Evolutionary conservation across 1,140 invertebrate species (phyloP).

Genomic region (Zaprionus nigranus): DNA sequence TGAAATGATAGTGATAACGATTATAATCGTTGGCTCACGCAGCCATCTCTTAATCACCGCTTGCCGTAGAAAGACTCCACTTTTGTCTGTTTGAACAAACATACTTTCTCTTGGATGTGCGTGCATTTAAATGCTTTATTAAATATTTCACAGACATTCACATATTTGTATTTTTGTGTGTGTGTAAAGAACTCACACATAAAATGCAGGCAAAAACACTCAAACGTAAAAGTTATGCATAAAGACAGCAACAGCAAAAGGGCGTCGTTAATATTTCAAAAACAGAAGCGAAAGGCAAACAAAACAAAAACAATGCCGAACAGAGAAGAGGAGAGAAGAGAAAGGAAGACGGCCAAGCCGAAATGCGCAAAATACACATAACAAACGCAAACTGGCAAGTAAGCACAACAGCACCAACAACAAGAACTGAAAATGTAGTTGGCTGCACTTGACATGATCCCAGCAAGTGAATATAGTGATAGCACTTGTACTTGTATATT

Average conservation of each 20-base stretch:
- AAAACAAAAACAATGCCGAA: constrained; percentile 23
- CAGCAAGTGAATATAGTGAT: constrained; percentile 39
- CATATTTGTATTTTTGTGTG: background rate
- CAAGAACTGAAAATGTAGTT: constrained; percentile 58
- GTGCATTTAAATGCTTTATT: constrained; percentile 7
- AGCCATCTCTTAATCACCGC: background rate
- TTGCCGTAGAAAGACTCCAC: background rate
- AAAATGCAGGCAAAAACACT: constrained; percentile 78
- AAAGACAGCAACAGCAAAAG: constrained; percentile 71
- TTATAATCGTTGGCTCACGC: background rate
- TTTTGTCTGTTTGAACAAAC: background rate
- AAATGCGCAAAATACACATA: constrained; percentile 44
- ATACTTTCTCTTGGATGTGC: background rate
- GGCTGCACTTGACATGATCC: constrained; percentile 55
- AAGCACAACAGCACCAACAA: constrained; percentile 36
- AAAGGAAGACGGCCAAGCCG: constrained; percentile 24
- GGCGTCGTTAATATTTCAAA: constrained; percentile 82
- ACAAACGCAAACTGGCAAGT: constrained; percentile 35
- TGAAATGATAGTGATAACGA: background rate
- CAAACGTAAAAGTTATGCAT: constrained; percentile 70
- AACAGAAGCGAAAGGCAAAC: constrained; percentile 62
- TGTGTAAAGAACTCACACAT: constrained; percentile 34
- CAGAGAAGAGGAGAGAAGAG: background rate
- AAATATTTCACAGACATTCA: background rate
- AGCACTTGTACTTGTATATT: constrained; percentile 41